Percentiles rank a stretch among this genome's conserved stretches.
These are phyloP conservation scores for Numenius phaeopus DNA, from an alignment of 2,797 vertebrate species.

Conservation along the genomic window DNA sequence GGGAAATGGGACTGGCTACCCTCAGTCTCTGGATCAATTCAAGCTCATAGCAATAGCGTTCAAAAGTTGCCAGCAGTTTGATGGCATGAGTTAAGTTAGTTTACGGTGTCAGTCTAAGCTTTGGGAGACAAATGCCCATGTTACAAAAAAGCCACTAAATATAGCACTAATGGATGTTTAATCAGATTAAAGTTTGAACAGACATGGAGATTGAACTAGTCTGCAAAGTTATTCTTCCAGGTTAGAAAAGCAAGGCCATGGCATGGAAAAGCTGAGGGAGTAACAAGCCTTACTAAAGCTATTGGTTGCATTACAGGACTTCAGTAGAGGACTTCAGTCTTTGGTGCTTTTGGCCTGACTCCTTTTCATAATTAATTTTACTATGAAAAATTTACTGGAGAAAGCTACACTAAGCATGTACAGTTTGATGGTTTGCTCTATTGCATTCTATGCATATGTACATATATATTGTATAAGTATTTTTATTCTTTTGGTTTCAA, in stretches of 20 bases:
- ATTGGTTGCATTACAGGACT: background rate
- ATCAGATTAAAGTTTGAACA: background rate
- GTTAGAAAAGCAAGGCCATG: background rate
- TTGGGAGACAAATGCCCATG: background rate
- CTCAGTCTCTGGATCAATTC: background rate
- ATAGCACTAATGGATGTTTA: background rate
- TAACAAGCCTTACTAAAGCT: background rate
- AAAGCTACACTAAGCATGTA: background rate
- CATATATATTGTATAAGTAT: background rate
- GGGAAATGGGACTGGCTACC: background rate
- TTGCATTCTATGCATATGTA: background rate
- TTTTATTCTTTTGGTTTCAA: background rate
- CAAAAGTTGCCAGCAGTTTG: background rate
- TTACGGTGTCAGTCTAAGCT: background rate
- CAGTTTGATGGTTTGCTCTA: background rate
- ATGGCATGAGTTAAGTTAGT: background rate
- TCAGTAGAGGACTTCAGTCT: background rate
- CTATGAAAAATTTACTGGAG: background rate
- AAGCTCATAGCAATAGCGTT: background rate
- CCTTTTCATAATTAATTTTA: background rate
- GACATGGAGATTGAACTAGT: background rate
- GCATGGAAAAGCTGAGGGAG: background rate
- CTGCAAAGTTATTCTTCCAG: background rate
- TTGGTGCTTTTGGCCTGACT: background rate
- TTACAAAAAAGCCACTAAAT: background rate